Conservation (phyloP, 1,140 invertebrate genomes). For the Drosophila orosa region DNA sequence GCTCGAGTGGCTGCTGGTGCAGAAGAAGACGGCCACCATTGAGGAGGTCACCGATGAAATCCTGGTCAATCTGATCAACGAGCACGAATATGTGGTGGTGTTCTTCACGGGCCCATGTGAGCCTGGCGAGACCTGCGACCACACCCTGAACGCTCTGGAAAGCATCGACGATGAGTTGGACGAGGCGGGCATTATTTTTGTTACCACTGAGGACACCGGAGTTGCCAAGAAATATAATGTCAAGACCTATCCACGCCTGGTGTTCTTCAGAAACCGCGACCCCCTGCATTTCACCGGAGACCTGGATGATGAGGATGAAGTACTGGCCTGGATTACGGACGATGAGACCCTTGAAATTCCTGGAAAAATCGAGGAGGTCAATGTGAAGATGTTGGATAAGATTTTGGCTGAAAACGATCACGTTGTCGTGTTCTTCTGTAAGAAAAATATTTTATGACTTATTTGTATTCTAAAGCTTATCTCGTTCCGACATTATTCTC, state of each 20-base stretch:
- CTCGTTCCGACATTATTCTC: slow-evolving; percentile 15
- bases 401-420: slow-evolving; percentile 94
- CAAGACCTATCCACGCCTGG: slow-evolving; percentile 93
- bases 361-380: slow-evolving; percentile 97
- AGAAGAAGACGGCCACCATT: slow-evolving; percentile 95
- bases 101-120: slow-evolving; percentile 96
- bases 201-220: slow-evolving; percentile 93
- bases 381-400: slow-evolving; percentile 95
- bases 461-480: background rate
- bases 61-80: slow-evolving; percentile 92
- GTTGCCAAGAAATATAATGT: slow-evolving; percentile 94
- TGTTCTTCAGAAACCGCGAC: slow-evolving; percentile 96
- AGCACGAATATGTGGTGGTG: slow-evolving; percentile 96
- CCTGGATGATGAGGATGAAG: slow-evolving; percentile 95
- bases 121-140: slow-evolving; percentile 93
- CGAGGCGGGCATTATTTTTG: slow-evolving; percentile 96
- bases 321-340: slow-evolving; percentile 95
- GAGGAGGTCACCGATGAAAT: slow-evolving; percentile 98
- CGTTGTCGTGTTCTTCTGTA: slow-evolving; percentile 96
- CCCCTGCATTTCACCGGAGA: slow-evolving; percentile 90
- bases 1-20: slow-evolving; percentile 94
- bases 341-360: slow-evolving; percentile 95
- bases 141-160: slow-evolving; percentile 93
- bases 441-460: slow-evolving; percentile 84
- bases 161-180: slow-evolving; percentile 97